Evolutionary conservation across 2,797 vertebrate genomes (phyloP), one percentile per base, ranked within the genome.

Genomic region (Gymnopithys bicolor): DNA sequence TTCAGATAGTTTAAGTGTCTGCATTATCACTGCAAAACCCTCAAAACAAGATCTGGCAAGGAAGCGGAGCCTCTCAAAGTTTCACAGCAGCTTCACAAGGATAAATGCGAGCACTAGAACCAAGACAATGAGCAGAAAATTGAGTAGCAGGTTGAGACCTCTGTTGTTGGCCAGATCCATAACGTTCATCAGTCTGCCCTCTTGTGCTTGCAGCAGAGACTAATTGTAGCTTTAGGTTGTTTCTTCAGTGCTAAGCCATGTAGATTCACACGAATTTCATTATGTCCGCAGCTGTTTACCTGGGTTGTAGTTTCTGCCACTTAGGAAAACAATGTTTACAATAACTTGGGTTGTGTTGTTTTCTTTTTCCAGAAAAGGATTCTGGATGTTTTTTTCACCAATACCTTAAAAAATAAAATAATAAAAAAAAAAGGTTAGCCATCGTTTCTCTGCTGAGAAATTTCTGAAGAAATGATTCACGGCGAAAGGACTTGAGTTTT

Each of bases 161-260:
- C 98, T 97, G 94, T 98, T 98, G 94, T 95, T 97, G 45, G 97
- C 93, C 53, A 98, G 97, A 98, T 98, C 98, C 98, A 98, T 98
- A 33, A 32, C 46, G 90, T 67, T 62, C 35, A 4, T 48, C 46
- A 3, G 35, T 75, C 49, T 74, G 70, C 37, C 21, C 37, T 81
- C 78, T 71, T 75, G 56, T 80, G 84, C 41, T 68, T 52, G 55
- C 37, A 56, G 46, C 49, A 79, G 45, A 5, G 25, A 82, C 27
- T 78, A 63, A 39, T 64, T 76, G 90, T 43, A 83, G 80, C n/a
- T 94, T 58, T 41, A 23, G 13, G 6, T 56, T 82, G 35, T 41
- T 74, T 27, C 68, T 87, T 81, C 33, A 23, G 12, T 60, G 37
- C 27, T 16, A 58, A 59, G 32, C 35, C 27, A 1, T n/a, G 52